Percentiles rank a stretch among this genome's conserved stretches.
These are phyloP conservation scores for Alcedo atthis DNA, from an alignment of 2,797 vertebrate species.

Conservation along the genomic window DNA sequence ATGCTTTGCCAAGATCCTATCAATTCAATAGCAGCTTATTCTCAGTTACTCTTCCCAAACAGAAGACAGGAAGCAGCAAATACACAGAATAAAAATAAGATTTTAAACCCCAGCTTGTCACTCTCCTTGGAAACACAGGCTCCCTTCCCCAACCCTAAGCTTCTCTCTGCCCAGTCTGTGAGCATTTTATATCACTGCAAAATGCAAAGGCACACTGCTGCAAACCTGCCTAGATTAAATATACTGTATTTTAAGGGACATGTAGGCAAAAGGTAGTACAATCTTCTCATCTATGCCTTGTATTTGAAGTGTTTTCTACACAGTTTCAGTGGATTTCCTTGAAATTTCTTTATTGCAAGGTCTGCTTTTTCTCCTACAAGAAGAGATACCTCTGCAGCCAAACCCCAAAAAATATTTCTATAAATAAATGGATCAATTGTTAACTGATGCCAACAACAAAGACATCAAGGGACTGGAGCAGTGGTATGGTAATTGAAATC, in stretches of 20 bases:
- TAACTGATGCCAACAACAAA: conserved; percentile 58
- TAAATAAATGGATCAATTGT: conserved; percentile 65
- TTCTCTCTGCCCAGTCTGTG: not conserved
- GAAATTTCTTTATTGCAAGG: not conserved
- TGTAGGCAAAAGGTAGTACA: not conserved
- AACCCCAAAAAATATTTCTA: conserved; percentile 17
- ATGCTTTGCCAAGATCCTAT: not conserved
- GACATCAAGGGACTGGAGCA: conserved; percentile 46
- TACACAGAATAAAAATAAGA: not conserved
- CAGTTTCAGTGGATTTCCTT: not conserved
- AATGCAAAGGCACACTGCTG: not conserved
- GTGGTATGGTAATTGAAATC: conserved; percentile 60
- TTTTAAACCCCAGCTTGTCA: not conserved
- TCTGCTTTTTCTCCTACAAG: not conserved
- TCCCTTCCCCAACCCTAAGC: not conserved
- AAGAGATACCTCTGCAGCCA: conserved; percentile 11
- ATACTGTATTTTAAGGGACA: not conserved
- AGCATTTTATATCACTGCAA: not conserved
- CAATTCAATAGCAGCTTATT: not conserved
- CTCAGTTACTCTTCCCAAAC: not conserved
- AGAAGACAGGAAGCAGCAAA: not conserved
- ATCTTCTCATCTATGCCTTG: not conserved
- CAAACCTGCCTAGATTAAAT: not conserved
- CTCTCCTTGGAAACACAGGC: not conserved
- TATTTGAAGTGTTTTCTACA: not conserved